A percentile compares a stretch with the other conserved stretches of the same genome.
phyloP scores from a whole-genome alignment of 2,797 vertebrate species.

The Micropoecilia bifurca region DNA sequence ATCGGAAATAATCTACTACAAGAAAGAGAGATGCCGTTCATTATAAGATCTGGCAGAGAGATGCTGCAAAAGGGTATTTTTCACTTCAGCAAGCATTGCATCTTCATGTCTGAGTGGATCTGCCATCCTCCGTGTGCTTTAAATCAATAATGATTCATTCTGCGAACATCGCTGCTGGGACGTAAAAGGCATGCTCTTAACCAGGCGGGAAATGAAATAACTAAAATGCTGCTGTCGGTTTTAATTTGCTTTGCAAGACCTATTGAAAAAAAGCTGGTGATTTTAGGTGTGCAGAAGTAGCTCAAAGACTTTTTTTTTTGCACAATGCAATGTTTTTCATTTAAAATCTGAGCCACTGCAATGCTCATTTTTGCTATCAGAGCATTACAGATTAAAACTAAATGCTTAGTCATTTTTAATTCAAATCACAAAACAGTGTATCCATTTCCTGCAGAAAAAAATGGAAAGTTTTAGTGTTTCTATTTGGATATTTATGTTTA shows the following conservation, averaged over 20 bases:
- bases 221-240: slow-evolving; percentile 61
- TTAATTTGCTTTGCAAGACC: slow-evolving; percentile 38
- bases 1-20: slow-evolving; percentile 46
- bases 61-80: slow-evolving; percentile 26
- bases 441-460: not conserved
- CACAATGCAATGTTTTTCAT: not conserved
- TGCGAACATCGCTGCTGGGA: slow-evolving; percentile 47
- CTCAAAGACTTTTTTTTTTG: slow-evolving; percentile 2
- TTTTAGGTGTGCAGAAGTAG: not conserved
- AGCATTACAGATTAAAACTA: slow-evolving; percentile 6
- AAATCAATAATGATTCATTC: slow-evolving; percentile 62
- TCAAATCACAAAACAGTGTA: not conserved
- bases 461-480: slow-evolving; percentile 1
- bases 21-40: slow-evolving; percentile 33
- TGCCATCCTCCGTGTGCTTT: slow-evolving; percentile 39
- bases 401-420: not conserved
- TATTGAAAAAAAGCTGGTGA: slow-evolving; percentile 17
- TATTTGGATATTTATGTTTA: not conserved
- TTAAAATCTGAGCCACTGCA: not conserved
- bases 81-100: slow-evolving; percentile 31
- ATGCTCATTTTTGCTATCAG: slow-evolving; percentile 9
- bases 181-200: slow-evolving; percentile 59
- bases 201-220: slow-evolving; percentile 49
- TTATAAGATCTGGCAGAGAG: slow-evolving; percentile 35
- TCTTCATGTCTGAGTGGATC: slow-evolving; percentile 34